Evolutionary conservation across 2,797 vertebrate genomes (phyloP).

Genomic region (Urophycis tenuis): DNA sequence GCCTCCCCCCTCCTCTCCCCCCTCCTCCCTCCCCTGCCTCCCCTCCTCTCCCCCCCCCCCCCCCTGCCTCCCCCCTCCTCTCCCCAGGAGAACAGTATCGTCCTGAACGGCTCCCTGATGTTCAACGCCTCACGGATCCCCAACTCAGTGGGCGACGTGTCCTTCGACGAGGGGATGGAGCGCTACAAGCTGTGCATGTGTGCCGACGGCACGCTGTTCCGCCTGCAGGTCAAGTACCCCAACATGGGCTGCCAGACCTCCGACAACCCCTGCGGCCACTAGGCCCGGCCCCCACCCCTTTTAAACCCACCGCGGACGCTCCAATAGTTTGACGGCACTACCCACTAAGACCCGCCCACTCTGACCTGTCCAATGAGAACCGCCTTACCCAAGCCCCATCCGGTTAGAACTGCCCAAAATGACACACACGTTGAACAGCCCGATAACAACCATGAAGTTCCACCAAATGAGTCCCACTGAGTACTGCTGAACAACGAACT

Average conservation of each 20-base stretch:
- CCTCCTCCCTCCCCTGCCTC: background rate
- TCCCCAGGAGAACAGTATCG: slow-evolving; percentile 87
- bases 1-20: background rate
- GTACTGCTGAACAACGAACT: background rate
- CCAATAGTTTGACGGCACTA: background rate
- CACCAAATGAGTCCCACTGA: background rate
- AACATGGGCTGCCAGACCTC: slow-evolving; percentile 96
- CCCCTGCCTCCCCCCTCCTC: slow-evolving; percentile 3
- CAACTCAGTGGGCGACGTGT: slow-evolving; percentile 76
- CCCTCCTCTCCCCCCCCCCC: background rate
- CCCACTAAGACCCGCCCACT: background rate
- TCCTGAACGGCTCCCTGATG: slow-evolving; percentile 93
- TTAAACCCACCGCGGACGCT: background rate
- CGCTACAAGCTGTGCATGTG: slow-evolving; percentile 98
- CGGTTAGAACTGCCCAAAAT: background rate
- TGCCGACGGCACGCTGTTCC: slow-evolving; percentile 90
- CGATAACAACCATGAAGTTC: background rate
- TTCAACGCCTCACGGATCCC: slow-evolving; percentile 84
- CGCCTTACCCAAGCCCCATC: background rate
- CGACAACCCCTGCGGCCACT: slow-evolving; percentile 85
- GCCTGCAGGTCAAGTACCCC: slow-evolving; percentile 82
- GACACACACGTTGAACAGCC: background rate
- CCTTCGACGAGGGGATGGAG: slow-evolving; percentile 75
- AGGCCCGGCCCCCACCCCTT: slow-evolving; percentile 27
- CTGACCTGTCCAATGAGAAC: background rate